Evolutionary conservation across 2,113 vertebrate genomes (phyloP).

Genomic region (Alosa alosa): DNA sequence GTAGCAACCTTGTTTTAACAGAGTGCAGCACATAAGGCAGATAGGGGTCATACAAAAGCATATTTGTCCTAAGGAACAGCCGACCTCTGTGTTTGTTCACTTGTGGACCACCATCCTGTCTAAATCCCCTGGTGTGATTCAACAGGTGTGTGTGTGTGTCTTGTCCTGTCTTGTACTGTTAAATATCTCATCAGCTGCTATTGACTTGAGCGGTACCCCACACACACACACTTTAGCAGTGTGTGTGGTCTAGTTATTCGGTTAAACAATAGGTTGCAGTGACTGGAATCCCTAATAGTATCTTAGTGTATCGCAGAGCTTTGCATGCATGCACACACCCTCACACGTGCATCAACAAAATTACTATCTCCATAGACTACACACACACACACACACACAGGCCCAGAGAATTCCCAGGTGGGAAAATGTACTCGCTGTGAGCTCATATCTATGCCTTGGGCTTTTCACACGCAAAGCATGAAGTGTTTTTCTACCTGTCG

Average conservation of each 20-base stretch:
- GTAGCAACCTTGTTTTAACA: neutral
- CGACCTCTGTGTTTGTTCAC: neutral
- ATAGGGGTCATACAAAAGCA: neutral
- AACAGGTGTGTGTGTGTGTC: constrained; percentile 29
- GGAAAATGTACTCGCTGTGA: neutral
- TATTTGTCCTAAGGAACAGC: neutral
- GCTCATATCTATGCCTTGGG: neutral
- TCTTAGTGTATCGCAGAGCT: neutral
- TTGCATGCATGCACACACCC: neutral
- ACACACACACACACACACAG: neutral
- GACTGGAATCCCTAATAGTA: neutral
- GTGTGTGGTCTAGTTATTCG: constrained; percentile 22
- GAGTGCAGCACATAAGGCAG: neutral
- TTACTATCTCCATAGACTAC: neutral
- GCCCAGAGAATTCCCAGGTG: neutral
- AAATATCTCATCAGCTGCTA: constrained; percentile 58
- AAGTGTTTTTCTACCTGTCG: neutral
- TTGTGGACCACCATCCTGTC: neutral
- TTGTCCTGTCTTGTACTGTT: constrained; percentile 29
- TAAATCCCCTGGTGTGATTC: constrained; percentile 23
- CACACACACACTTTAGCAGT: constrained; percentile 2
- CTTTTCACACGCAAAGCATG: neutral
- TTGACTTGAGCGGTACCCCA: constrained; percentile 23
- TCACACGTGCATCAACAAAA: neutral
- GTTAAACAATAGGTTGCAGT: constrained; percentile 8